Percentiles rank a stretch among this genome's conserved stretches.
Conservation (phyloP, 2,888 invertebrate species). For the Scrobipalpa costella region DNA sequence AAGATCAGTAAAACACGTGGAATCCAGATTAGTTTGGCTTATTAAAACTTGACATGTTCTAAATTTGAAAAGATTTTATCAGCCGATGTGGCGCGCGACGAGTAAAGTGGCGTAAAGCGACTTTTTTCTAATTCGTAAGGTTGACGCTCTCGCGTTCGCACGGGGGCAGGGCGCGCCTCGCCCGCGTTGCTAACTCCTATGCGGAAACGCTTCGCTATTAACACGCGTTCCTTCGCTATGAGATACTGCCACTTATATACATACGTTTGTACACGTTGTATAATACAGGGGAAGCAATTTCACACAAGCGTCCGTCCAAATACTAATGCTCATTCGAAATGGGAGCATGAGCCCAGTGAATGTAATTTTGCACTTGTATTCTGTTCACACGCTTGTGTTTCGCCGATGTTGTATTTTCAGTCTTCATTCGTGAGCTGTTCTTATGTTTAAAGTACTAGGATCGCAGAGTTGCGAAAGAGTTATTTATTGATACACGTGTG, state of each 20-base stretch:
- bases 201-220: constrained; percentile 79
- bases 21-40: not conserved
- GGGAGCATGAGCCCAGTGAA: constrained; percentile 54
- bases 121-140: constrained; percentile 78
- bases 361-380: constrained; percentile 59
- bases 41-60: not conserved
- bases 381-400: constrained; percentile 62
- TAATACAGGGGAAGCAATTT: constrained; percentile 66
- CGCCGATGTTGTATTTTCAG: constrained; percentile 60
- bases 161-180: constrained; percentile 67
- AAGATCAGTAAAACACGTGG: not conserved
- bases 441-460: constrained; percentile 70
- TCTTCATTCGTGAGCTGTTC: constrained; percentile 70
- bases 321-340: constrained; percentile 44
- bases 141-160: constrained; percentile 77
- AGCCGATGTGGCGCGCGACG: constrained; percentile 19
- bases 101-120: constrained; percentile 51
- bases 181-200: constrained; percentile 68
- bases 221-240: constrained; percentile 76
- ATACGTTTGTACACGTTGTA: constrained; percentile 55
- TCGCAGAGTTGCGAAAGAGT: constrained; percentile 48
- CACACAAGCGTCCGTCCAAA: constrained; percentile 52
- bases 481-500: constrained; percentile 45
- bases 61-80: not conserved
- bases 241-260: constrained; percentile 75